phyloP scores from a whole-genome alignment of 2,888 invertebrate genomes.

The Drepana falcataria region DNA sequence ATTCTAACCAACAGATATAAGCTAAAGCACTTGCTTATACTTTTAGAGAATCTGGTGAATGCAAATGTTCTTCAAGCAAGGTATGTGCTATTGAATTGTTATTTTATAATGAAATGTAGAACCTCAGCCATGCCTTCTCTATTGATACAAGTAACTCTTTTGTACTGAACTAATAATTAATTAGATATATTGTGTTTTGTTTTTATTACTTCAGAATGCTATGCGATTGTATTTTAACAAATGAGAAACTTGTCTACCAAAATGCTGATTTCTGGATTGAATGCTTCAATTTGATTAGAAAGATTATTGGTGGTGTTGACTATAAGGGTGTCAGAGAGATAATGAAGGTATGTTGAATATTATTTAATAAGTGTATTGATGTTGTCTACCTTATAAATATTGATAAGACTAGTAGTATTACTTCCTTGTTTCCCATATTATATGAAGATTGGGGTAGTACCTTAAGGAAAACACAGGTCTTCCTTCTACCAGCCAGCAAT shows the following conservation, averaged over 20 bases:
- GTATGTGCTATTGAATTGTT: constrained; percentile 54
- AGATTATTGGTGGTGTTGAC: constrained; percentile 93
- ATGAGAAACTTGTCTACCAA: constrained; percentile 89
- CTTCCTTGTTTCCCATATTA: no score
- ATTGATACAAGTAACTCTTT: no score
- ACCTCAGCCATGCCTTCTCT: no score
- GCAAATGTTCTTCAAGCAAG: constrained; percentile 86
- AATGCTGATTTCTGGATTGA: constrained; percentile 94
- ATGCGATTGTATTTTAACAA: constrained; percentile 90
- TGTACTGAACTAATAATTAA: no score
- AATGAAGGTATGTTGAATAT: constrained; percentile 83
- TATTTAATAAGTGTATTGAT: background rate
- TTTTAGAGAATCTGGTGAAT: constrained; percentile 87
- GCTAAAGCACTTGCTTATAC: constrained; percentile 85
- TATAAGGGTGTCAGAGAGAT: constrained; percentile 97
- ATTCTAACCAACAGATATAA: constrained; percentile 86
- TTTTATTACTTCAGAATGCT: constrained; percentile 79
- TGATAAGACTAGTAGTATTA: no score
- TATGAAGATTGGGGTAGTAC: no score
- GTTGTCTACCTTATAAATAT: no score
- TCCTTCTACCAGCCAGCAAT: no score
- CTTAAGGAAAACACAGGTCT: no score
- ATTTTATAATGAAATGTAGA: background rate
- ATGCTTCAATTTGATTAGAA: constrained; percentile 89
- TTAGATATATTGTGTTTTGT: background rate